Base-by-base conservation (phyloP, 2,888 invertebrate species). In the Lottia gigantea region DNA sequence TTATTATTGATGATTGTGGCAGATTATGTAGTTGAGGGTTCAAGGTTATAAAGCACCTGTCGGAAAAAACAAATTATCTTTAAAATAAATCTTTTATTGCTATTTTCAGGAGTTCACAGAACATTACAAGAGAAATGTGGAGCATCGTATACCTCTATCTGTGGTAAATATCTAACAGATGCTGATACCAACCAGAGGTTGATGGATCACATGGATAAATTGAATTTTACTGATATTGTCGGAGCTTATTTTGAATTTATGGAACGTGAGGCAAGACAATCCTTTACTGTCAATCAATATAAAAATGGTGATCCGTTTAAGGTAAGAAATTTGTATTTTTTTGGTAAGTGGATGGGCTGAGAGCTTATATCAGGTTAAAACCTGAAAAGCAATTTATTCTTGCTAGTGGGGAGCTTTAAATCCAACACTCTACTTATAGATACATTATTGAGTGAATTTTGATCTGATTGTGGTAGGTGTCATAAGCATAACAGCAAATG, bases 61-160 rank as follows among this genome's bases (percentile, higher is more conserved):
- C n/a, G n/a, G n/a, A n/a, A n/a, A n/a, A n/a, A n/a, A n/a, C n/a
- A n/a, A n/a, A n/a, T 31, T 31, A 31, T 2, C 6, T 31, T 31
- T 31, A 40, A 11, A 40, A 40, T 23, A 55, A 12, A 23, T 23
- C 23, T 7, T 19, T 23, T 6, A 23, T n/a, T 55, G 2, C 12
- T 23, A 55, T 55, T 16, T 23, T 23, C 23, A 55, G 55, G 55
- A 11, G 73, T 89, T 11, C 85, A 87, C 64, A 73, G 79, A 4
- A 85, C 87, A 0, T 78, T 87, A 8, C 68, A 81, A 25, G 78
- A 83, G 64, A 82, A 82, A 66, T 86, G 85, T 73, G 84, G 83
- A 0, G 40, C 61, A 0, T 70, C 73, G 64, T 84, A 83, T 74
- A 68, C 40, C 4, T 31, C 45, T 15, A 73, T 85, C 1, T 86